Base-by-base conservation (phyloP, 2,888 invertebrate species). In the Rhogogaster chlorosoma region DNA sequence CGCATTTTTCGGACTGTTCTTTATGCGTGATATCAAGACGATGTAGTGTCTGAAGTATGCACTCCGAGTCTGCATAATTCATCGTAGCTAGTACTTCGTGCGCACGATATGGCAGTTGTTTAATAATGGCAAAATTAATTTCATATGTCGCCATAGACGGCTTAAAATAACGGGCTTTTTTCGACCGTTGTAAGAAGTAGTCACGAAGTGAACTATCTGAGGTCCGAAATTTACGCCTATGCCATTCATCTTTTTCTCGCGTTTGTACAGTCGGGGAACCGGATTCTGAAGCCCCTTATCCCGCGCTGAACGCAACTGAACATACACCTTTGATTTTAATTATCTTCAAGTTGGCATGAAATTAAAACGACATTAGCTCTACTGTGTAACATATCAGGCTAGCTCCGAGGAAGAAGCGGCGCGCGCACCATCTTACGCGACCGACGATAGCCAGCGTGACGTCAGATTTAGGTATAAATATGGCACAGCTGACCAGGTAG, bases 21-120 rank as follows among this genome's bases (percentile, higher is more conserved):
- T 67, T 32, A 5, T 67, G 67, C 18, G 67, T 26, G 5, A 10
- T 67, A 18, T 67, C 67, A 0, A 67, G 67, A 0, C 67, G 67
- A 67, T 67, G 32, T 26, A 32, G 18, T 32, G 67, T 32, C 26
- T 26, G 32, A 15, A 67, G 67, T 9, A 67, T 67, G 12, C 26
- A 22, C 12, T 67, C 67, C 12, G 67, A 22, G 22, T 67, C 67
- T 15, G 26, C 7, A 18, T 67, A 67, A 32, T 67, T 67, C 29
- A 32, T 15, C 5, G 29, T 64, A 3, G 53, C 67, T 32, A 67
- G 32, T 29, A 67, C 67, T 18, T 67, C 67, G 5, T 32, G 67
- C 9, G 67, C 77, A 22, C 84, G 83, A 4, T 57, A 7, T 7
- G 86, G 84, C 9, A 87, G 83, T 85, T 87, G 86, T 80, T 88